Conservation (phyloP, 2,113 vertebrate genomes). For the Scytalopus superciliaris region DNA sequence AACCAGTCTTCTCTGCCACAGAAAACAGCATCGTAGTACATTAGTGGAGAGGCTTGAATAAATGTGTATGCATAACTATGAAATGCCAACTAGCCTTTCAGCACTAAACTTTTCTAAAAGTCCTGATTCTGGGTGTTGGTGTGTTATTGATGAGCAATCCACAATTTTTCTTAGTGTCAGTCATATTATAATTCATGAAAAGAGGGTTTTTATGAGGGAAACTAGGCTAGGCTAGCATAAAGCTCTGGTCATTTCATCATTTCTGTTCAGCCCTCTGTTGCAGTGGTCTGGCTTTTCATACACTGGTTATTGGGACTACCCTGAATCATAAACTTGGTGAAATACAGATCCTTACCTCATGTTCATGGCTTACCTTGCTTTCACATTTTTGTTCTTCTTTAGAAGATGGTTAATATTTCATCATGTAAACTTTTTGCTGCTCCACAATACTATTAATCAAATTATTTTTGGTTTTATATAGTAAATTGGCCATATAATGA, state of each 20-base stretch:
- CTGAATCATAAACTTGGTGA: neutral
- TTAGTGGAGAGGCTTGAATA: neutral
- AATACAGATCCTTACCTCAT: neutral
- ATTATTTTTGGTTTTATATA: neutral
- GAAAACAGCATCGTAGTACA: neutral
- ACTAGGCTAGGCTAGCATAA: neutral
- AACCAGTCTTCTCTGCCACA: neutral
- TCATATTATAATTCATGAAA: conserved; percentile 50
- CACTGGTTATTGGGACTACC: neutral
- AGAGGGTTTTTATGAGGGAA: neutral
- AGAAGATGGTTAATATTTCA: neutral
- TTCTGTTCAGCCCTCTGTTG: neutral
- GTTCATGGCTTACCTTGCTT: neutral
- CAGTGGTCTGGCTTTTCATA: neutral
- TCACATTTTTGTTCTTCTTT: neutral
- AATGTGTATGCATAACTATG: conserved; percentile 14
- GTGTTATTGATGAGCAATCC: conserved; percentile 9
- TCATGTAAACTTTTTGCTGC: neutral
- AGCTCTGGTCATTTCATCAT: neutral
- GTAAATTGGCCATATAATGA: neutral
- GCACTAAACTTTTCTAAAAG: conserved; percentile 37
- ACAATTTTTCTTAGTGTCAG: conserved; percentile 54
- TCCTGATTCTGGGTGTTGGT: conserved; percentile 33
- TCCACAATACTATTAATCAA: neutral
- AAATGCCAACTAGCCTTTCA: conserved; percentile 20